Evolutionary conservation across 2,888 invertebrate genomes (phyloP).

Genomic region (Himalopsyche anomala): DNA sequence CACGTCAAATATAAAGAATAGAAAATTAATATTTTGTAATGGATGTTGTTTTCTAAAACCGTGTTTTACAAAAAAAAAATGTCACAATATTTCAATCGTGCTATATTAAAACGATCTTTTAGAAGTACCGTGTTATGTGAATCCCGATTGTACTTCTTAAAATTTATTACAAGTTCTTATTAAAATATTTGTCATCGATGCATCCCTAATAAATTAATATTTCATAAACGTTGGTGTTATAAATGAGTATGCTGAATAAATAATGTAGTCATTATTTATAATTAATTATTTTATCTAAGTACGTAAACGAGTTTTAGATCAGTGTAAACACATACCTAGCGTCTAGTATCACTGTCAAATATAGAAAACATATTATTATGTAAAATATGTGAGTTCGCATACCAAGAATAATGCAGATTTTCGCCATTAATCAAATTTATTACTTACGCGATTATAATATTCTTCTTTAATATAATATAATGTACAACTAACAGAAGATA

Average conservation of each 20-base stretch:
- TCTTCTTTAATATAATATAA: too few species aligned
- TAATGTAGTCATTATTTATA: constrained; percentile 27
- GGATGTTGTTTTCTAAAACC: too few species aligned
- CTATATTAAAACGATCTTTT: too few species aligned
- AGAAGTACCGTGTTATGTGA: too few species aligned
- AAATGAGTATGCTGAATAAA: constrained; percentile 23
- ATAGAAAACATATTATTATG: constrained; percentile 37
- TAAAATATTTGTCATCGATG: too few species aligned
- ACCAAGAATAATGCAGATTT: constrained; percentile 16
- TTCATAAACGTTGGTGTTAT: not conserved
- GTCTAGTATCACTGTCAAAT: constrained; percentile 38
- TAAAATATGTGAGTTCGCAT: constrained; percentile 25
- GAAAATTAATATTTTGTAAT: too few species aligned
- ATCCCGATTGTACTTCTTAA: too few species aligned
- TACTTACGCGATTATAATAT: not conserved
- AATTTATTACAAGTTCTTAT: too few species aligned
- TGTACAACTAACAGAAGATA: too few species aligned
- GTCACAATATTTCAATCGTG: too few species aligned
- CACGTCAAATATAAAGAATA: too few species aligned
- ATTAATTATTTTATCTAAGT: constrained; percentile 32
- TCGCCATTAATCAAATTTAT: constrained; percentile 3
- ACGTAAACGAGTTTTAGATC: constrained; percentile 14
- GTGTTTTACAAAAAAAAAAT: too few species aligned
- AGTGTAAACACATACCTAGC: constrained; percentile 7
- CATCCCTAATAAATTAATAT: not conserved